Conservation (phyloP, 2,797 vertebrate genomes). For the Natrix natrix region DNA sequence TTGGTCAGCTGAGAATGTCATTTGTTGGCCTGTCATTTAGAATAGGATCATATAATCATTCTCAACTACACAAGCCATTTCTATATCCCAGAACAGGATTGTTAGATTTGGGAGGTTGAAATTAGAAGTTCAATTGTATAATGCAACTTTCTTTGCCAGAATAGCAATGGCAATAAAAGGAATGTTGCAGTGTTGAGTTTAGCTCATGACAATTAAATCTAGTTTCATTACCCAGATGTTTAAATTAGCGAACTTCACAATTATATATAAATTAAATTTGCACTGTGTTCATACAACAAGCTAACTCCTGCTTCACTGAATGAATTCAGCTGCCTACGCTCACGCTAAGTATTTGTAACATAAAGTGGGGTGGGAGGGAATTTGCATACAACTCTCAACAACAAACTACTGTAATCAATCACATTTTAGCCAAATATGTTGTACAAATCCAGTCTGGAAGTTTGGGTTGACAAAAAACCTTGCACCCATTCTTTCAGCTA, state of each 20-base stretch:
- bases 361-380: background rate
- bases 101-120: background rate
- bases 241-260: background rate
- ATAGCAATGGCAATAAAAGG: background rate
- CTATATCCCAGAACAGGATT: background rate
- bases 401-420: background rate
- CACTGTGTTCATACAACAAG: background rate
- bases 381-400: background rate
- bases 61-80: background rate
- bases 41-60: background rate
- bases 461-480: background rate
- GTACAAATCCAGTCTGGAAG: background rate
- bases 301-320: background rate
- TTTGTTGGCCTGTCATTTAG: background rate
- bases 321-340: background rate
- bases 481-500: background rate
- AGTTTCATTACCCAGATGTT: background rate
- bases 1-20: background rate
- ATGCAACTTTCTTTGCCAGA: background rate
- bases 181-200: background rate
- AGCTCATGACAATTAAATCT: background rate
- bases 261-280: background rate
- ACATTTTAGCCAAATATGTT: background rate
- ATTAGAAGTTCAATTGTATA: background rate
- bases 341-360: background rate